A percentile compares a stretch with the other conserved stretches of the same genome.
These are phyloP conservation scores for Sphaerophoria rueppellii DNA, from an alignment of 2,888 invertebrate genomes.

Conservation along the genomic window DNA sequence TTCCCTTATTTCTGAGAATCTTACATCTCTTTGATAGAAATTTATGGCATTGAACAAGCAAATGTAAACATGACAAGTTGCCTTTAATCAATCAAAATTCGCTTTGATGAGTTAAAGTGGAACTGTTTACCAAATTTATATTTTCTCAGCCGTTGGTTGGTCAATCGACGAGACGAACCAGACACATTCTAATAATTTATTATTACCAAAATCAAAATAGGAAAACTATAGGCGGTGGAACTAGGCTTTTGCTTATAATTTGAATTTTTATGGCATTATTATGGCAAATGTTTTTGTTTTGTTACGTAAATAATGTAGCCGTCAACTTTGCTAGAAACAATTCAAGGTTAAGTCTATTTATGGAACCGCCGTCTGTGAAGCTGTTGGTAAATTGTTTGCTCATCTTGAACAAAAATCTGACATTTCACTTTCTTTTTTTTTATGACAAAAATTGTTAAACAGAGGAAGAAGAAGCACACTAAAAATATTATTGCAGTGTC, in stretches of 20 bases:
- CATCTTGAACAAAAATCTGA: conserved; percentile 15
- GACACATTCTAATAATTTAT: conserved; percentile 10
- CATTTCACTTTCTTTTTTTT: conserved; percentile 52
- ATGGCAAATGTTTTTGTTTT: conserved; percentile 21
- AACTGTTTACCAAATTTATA: neutral
- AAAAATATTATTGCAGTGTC: too few species aligned
- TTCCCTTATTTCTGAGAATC: conserved; percentile 35
- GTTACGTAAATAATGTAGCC: conserved; percentile 7
- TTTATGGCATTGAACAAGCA: neutral
- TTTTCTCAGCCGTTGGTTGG: neutral
- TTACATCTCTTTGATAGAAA: neutral
- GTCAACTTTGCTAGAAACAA: conserved; percentile 20
- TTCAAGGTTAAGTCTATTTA: conserved; percentile 59
- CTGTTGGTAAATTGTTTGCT: conserved; percentile 31
- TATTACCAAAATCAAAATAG: neutral
- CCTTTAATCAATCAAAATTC: conserved; percentile 2
- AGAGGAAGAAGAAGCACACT: neutral
- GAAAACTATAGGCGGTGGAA: conserved; percentile 11
- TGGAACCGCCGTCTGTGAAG: neutral
- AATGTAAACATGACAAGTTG: neutral
- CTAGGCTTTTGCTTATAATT: neutral
- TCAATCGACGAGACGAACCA: neutral
- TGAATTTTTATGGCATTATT: neutral
- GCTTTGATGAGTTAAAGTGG: neutral
- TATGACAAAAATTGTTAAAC: conserved; percentile 1